Evolutionary conservation across 2,888 invertebrate genomes (phyloP).

Genomic region (Dichetophora obliterata): DNA sequence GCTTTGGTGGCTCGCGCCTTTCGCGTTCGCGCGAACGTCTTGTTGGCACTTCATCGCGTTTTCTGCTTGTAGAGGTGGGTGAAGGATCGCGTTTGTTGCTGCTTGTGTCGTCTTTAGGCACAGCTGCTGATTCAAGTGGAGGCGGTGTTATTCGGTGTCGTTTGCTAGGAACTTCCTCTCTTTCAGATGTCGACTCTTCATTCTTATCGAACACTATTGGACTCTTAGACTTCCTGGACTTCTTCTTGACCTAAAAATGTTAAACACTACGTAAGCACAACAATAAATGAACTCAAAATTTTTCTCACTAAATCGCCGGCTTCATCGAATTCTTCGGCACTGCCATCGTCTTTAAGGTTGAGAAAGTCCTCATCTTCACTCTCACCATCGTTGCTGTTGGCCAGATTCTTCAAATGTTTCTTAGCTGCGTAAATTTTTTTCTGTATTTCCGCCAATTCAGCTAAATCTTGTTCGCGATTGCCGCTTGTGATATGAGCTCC

Average conservation of each 20-base stretch:
- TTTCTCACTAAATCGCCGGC: conserved; percentile 47
- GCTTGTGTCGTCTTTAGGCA: not conserved
- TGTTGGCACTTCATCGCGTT: conserved; percentile 6
- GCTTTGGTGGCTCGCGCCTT: conserved; percentile 20
- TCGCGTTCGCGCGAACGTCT: conserved; percentile 48
- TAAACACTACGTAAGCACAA: not conserved
- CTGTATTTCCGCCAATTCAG: conserved; percentile 74
- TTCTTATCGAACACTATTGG: conserved; percentile 64
- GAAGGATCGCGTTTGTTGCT: conserved; percentile 1
- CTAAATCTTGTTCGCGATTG: conserved; percentile 69
- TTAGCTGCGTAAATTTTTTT: conserved; percentile 75
- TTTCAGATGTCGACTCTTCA: conserved; percentile 1
- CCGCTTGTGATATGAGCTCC: conserved; percentile 41
- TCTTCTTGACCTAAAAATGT: conserved; percentile 32
- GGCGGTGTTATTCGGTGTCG: conserved; percentile 47
- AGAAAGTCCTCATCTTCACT: conserved; percentile 78
- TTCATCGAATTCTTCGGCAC: conserved; percentile 66
- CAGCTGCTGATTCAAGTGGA: conserved; percentile 4
- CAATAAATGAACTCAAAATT: not conserved
- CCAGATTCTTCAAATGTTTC: conserved; percentile 71
- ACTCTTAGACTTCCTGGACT: conserved; percentile 57
- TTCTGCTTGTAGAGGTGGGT: conserved; percentile 14
- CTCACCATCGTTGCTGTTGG: conserved; percentile 67
- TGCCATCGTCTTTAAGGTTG: conserved; percentile 76
- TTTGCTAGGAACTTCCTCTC: conserved; percentile 21